Base-by-base conservation (phyloP, 2,888 invertebrate genomes). In the Chesias legatella region DNA sequence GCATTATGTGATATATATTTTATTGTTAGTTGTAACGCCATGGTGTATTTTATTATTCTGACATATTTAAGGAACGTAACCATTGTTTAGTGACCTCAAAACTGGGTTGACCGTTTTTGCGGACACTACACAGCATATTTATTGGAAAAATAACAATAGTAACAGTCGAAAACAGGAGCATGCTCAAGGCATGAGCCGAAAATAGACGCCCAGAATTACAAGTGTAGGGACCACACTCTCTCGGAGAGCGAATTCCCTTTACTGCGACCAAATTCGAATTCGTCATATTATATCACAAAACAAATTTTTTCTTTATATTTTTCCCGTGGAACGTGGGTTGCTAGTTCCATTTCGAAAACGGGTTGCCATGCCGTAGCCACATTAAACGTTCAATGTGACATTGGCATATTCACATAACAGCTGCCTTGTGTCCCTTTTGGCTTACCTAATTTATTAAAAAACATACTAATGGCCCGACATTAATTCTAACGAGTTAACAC, bases 21-120 rank as follows among this genome's bases (percentile, higher is more conserved):
- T n/a, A n/a, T n/a, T n/a, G n/a, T n/a, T n/a, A n/a, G n/a, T n/a
- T n/a, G n/a, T n/a, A n/a, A n/a, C n/a, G 13, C 13, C 5, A 17
- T 5, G 3, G 13, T 17, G 13, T 5, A 3, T 3, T 17, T 39
- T 13, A 23, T n/a, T 10, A 35, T 34, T 44, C 44, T 27, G 5
- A 25, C 37, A 33, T 35, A 29, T n/a, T n/a, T n/a, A n/a, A n/a
- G n/a, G n/a, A n/a, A n/a, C n/a, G 33, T 23, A 34, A 36, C 39
- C 29, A 50, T 48, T 47, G 45, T 36, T 25, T 43, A 40, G n/a
- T 25, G 46, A 39, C 43, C 52, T 54, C 51, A 45, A 45, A 56
- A 62, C 52, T 37, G 43, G 40, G 46, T 47, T 53, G 58, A 59
- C 62, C 62, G 64, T 42, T 56, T 55, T 53, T 32, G 42, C 46